phyloP scores from a whole-genome alignment of 2,888 invertebrate genomes.

The Campopleginae sp. region DNA sequence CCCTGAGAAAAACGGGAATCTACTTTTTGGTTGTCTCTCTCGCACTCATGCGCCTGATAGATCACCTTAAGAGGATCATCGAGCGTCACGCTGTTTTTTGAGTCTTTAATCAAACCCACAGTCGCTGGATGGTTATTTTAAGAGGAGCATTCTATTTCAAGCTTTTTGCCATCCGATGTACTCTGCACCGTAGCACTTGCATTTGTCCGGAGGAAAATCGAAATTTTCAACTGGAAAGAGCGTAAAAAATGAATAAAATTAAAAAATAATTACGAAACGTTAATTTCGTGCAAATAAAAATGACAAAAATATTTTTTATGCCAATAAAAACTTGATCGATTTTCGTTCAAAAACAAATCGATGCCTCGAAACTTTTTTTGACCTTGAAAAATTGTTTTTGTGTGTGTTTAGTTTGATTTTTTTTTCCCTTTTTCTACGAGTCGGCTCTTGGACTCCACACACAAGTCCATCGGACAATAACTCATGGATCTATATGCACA shows the following conservation, averaged over 20 bases:
- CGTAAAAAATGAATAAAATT: not conserved
- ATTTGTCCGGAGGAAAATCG: not conserved
- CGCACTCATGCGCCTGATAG: too few species aligned
- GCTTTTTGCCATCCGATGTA: not conserved
- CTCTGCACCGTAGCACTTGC: not conserved
- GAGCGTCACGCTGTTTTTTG: constrained; percentile 5
- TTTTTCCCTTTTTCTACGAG: too few species aligned
- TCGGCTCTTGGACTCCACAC: not conserved
- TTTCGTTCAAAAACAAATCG: not conserved
- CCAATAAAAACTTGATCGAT: not conserved
- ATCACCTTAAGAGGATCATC: constrained; percentile 1
- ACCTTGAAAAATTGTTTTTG: not conserved
- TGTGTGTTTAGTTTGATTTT: not conserved
- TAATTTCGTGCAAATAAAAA: not conserved
- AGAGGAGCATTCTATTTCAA: not conserved
- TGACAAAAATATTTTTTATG: not conserved
- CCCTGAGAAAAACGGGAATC: too few species aligned
- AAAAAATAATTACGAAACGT: not conserved
- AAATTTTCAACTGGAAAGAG: not conserved
- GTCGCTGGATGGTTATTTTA: not conserved
- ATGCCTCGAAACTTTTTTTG: not conserved
- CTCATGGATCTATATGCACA: not conserved
- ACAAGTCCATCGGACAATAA: not conserved
- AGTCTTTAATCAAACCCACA: not conserved
- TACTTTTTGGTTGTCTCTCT: too few species aligned